phyloP scores from a whole-genome alignment of 1,140 invertebrate genomes.

The Platyscapa corneri region DNA sequence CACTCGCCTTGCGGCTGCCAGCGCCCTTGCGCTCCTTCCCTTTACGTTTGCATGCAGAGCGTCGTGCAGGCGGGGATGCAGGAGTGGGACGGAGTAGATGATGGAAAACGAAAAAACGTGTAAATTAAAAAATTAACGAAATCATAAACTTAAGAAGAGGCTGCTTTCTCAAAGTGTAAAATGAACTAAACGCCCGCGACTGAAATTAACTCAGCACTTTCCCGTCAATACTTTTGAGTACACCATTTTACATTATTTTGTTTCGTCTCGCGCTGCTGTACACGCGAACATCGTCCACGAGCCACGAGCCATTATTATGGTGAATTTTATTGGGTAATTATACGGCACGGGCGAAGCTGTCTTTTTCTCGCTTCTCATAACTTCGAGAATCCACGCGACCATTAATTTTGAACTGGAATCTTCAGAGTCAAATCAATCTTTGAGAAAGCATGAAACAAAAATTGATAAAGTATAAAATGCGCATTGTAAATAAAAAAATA shows the following conservation, averaged over 20 bases:
- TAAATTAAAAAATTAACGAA: constrained; percentile 58
- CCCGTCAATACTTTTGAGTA: neutral
- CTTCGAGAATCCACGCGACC: no score
- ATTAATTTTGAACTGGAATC: no score
- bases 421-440: neutral
- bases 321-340: no score
- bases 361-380: no score
- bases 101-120: neutral
- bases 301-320: no score
- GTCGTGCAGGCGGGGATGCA: neutral
- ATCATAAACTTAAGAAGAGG: neutral
- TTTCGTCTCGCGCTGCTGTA: neutral
- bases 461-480: neutral
- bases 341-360: no score
- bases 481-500: neutral
- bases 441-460: neutral
- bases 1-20: constrained; percentile 56
- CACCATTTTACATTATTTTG: neutral
- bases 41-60: constrained; percentile 67
- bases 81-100: neutral
- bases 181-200: neutral
- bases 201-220: neutral
- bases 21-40: constrained; percentile 59
- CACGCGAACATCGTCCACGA: no score
- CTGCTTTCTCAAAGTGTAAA: constrained; percentile 1